These are phyloP conservation scores for Takifugu flavidus DNA, from an alignment of 2,113 vertebrate genomes.

Conservation along the genomic window DNA sequence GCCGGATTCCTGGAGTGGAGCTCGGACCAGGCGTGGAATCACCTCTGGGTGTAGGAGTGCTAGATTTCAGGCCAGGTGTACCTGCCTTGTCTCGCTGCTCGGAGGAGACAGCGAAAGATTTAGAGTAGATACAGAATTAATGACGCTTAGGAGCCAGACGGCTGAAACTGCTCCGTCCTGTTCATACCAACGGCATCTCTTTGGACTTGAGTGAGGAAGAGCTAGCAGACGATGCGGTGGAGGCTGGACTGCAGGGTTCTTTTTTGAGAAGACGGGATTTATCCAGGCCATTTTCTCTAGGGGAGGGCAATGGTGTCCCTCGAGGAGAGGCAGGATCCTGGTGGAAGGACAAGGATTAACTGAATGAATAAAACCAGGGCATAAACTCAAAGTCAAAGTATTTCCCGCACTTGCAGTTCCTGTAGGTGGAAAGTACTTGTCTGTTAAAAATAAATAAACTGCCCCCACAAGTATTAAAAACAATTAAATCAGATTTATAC, in stretches of 20 bases:
- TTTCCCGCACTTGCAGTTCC: neutral
- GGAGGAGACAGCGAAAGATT: slow-evolving; percentile 21
- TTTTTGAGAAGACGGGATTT: slow-evolving; percentile 89
- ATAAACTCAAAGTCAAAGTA: slow-evolving; percentile 3
- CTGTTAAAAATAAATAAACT: neutral
- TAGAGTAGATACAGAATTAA: neutral
- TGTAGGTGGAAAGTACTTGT: too few species aligned
- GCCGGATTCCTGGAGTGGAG: slow-evolving; percentile 86
- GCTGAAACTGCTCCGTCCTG: neutral
- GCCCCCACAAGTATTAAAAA: neutral
- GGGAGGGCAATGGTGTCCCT: slow-evolving; percentile 89
- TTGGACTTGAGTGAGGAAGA: slow-evolving; percentile 96
- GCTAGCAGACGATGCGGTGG: slow-evolving; percentile 91
- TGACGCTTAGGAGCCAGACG: neutral
- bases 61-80: slow-evolving; percentile 91
- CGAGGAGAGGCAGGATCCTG: slow-evolving; percentile 90
- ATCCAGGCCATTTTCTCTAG: slow-evolving; percentile 91
- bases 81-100: slow-evolving; percentile 91
- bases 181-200: slow-evolving; percentile 67
- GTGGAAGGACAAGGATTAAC: neutral
- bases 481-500: slow-evolving; percentile 23
- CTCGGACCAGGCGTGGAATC: slow-evolving; percentile 91
- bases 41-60: slow-evolving; percentile 90
- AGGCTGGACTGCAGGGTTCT: slow-evolving; percentile 91
- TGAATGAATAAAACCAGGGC: slow-evolving; percentile 5